phyloP scores from a whole-genome alignment of 2,888 invertebrate genomes.

The Bimastos eiseni region DNA sequence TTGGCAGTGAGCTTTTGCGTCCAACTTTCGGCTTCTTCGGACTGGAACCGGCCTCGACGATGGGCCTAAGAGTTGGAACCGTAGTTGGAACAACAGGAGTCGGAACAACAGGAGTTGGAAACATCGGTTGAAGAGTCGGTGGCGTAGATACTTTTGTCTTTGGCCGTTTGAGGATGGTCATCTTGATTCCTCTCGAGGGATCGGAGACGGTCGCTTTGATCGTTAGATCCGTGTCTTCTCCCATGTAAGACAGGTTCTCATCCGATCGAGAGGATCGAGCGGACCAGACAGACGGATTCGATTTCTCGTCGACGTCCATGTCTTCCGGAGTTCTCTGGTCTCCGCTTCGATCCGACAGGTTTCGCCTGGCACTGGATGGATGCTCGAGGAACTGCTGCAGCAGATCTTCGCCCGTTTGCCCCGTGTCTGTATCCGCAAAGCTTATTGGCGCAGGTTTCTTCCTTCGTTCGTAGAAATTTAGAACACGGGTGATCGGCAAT shows the following conservation, averaged over 20 bases:
- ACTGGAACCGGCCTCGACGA: neutral
- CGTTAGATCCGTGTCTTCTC: constrained; percentile 45
- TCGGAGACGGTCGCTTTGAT: constrained; percentile 55
- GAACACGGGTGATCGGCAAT: constrained; percentile 49
- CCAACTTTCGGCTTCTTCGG: neutral
- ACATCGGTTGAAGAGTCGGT: neutral
- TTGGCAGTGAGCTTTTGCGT: constrained; percentile 23
- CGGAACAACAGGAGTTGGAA: neutral
- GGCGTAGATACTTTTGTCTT: constrained; percentile 24
- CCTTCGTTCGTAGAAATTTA: constrained; percentile 39
- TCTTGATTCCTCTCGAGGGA: constrained; percentile 59
- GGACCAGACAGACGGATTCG: constrained; percentile 30
- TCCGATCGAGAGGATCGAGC: constrained; percentile 42
- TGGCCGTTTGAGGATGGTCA: constrained; percentile 51
- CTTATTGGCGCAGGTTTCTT: constrained; percentile 48
- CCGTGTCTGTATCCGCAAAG: constrained; percentile 50
- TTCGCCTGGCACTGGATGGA: neutral
- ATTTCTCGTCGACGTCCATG: constrained; percentile 23
- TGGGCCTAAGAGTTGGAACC: neutral
- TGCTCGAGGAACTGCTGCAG: constrained; percentile 54
- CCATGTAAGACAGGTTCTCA: constrained; percentile 38
- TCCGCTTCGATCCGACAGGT: neutral
- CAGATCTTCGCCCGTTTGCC: constrained; percentile 53
- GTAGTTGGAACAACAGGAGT: neutral
- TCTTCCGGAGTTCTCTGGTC: neutral